These are phyloP conservation scores for Podocnemis expansa DNA, from an alignment of 2,113 vertebrate species.

Conservation along the genomic window DNA sequence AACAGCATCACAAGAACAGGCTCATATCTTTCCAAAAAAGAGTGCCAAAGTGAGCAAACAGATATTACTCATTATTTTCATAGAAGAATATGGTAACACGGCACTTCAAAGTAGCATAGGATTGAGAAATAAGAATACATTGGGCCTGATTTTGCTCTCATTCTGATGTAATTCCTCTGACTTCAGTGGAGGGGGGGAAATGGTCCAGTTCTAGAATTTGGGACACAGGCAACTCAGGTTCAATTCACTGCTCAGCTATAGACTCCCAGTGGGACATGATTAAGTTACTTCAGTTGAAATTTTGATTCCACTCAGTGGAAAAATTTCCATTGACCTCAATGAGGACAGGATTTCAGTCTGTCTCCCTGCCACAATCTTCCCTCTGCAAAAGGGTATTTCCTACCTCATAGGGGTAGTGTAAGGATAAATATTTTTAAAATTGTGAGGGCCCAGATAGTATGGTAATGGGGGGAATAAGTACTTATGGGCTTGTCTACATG, in stretches of 20 bases:
- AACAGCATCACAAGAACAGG: neutral
- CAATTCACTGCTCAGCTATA: neutral
- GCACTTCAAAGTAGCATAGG: neutral
- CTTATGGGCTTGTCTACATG: neutral
- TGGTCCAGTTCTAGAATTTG: neutral
- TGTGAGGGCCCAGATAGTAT: no score
- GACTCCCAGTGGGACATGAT: neutral
- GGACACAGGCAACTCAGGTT: neutral
- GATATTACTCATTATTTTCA: neutral
- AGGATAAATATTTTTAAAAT: neutral
- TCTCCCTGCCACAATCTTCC: neutral
- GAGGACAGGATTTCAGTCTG: neutral
- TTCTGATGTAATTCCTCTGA: neutral
- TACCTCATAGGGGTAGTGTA: neutral
- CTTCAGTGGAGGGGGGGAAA: neutral
- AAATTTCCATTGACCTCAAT: neutral
- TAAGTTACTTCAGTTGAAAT: neutral
- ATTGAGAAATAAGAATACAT: neutral
- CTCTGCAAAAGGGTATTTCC: neutral
- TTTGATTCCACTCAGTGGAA: neutral
- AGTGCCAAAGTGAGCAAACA: neutral
- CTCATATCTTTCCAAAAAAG: neutral
- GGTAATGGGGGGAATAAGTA: neutral
- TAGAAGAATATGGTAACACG: neutral
- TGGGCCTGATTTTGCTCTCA: neutral